A percentile compares a stretch with the other conserved stretches of the same genome.
These are phyloP conservation scores for Fissipunctia ypsillon DNA, from an alignment of 2,888 invertebrate species.

Conservation along the genomic window DNA sequence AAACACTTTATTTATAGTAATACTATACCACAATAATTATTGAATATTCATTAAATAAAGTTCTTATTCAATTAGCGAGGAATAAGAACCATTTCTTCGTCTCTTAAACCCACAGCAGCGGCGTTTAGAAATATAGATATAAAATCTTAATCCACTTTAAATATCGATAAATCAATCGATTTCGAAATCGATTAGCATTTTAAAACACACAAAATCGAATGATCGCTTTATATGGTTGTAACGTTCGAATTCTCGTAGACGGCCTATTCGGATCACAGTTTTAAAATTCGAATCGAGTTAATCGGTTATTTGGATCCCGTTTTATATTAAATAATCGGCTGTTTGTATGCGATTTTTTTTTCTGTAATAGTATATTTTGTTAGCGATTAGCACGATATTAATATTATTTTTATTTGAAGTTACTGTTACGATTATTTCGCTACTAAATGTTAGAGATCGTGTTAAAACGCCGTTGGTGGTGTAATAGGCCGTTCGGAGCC, in stretches of 20 bases:
- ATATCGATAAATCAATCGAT: slow-evolving; percentile 59
- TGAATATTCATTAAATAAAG: slow-evolving; percentile 49
- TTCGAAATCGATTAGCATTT: slow-evolving; percentile 61
- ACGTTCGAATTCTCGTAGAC: slow-evolving; percentile 38
- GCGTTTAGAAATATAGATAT: slow-evolving; percentile 54
- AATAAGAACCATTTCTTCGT: slow-evolving; percentile 17
- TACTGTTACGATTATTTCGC: slow-evolving; percentile 49
- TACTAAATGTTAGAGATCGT: slow-evolving; percentile 23
- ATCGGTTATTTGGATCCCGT: slow-evolving; percentile 58
- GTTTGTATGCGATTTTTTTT: slow-evolving; percentile 48
- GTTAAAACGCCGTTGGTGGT: slow-evolving; percentile 43
- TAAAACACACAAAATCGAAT: slow-evolving; percentile 55
- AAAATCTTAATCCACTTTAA: slow-evolving; percentile 54
- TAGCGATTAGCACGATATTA: slow-evolving; percentile 59
- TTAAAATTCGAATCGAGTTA: slow-evolving; percentile 50
- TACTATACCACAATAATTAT: background rate
- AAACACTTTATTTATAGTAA: slow-evolving; percentile 40
- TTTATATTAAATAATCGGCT: slow-evolving; percentile 58
- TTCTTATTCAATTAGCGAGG: slow-evolving; percentile 52
- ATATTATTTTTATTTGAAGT: slow-evolving; percentile 54
- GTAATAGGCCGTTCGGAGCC: slow-evolving; percentile 33
- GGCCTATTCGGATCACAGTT: slow-evolving; percentile 50
- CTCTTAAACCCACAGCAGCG: slow-evolving; percentile 37
- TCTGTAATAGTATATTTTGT: slow-evolving; percentile 44
- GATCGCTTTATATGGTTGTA: slow-evolving; percentile 49